Base-by-base conservation (phyloP, 2,888 invertebrate species). In the Xestia sexstrigata region DNA sequence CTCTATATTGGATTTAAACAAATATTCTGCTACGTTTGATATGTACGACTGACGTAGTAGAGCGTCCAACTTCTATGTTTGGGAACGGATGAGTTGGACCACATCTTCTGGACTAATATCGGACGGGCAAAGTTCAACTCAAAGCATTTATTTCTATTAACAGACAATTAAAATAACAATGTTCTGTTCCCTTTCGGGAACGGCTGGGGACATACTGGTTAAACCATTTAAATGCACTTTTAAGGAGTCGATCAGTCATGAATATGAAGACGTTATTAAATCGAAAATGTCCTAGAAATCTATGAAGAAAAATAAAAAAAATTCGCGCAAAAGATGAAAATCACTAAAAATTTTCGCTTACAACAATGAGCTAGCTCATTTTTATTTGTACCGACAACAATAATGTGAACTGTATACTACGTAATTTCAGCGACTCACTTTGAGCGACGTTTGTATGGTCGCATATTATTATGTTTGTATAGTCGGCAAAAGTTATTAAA, bases 1-100 rank as follows among this genome's bases (percentile, higher is more conserved):
- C 35, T 76, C 71, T 82, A 82, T 82, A 89, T 89, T 87, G 89
- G 86, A 87, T 89, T 87, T 82, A 47, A 76, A 85, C 80, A 75
- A 81, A 86, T 80, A 84, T 78, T 78, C 70, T 65, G 60, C 39
- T 75, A 58, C 26, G 20, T 78, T 71, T 70, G 47, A 78, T 70
- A 66, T n/a, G 69, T 62, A 39, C 35, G 4, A 60, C 49, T 45
- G 42, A 20, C 55, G 35, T 35, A 60, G 4, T 23, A 15, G 30
- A 65, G 26, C 42, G 15, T 35, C 45, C 26, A 55, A 60, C 13
- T 30, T 55, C 39, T 47, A 39, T 52, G 60, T 63, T 70, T 45
- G 26, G 13, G 13, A 35, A 30, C 23, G 9, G 15, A 30, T 63
- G 47, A 81, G 55, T 74, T 81, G 15, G 39, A 39, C n/a, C 15